Percentiles rank a stretch among this genome's conserved stretches.
phyloP scores from a whole-genome alignment of 2,888 invertebrate genomes.

The Lithophane leautieri region DNA sequence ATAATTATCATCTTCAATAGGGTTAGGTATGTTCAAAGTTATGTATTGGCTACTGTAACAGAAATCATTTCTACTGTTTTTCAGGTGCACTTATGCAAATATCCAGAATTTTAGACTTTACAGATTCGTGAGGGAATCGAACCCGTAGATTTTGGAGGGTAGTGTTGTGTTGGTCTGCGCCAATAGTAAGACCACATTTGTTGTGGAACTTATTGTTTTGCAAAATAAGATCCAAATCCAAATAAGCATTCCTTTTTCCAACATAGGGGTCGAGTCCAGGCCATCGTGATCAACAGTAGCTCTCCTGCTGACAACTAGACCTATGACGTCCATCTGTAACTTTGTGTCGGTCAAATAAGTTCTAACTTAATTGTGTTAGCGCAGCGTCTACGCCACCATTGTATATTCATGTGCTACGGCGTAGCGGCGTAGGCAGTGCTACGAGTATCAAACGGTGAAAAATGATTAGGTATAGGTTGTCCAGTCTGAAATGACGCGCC shows the following conservation, averaged over 20 bases:
- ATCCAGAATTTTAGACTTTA: background rate
- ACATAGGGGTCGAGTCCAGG: background rate
- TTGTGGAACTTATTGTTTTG: background rate
- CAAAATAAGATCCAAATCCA: background rate
- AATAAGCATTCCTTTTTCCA: background rate
- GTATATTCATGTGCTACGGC: constrained; percentile 22
- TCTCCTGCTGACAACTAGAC: background rate
- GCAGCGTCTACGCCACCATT: background rate
- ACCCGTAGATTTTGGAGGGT: background rate
- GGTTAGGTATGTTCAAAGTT: background rate
- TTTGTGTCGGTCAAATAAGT: background rate
- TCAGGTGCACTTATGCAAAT: background rate
- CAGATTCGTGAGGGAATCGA: constrained; percentile 9
- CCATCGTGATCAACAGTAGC: background rate
- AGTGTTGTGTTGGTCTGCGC: background rate
- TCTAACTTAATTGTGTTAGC: background rate
- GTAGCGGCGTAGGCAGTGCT: constrained; percentile 45
- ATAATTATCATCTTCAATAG: background rate
- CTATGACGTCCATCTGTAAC: background rate
- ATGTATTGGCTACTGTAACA: background rate
- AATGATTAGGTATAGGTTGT: background rate
- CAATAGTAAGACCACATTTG: background rate
- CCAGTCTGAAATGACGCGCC: too few relatives aligned
- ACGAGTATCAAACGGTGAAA: constrained; percentile 2
- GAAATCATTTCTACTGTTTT: background rate